Base-by-base conservation (phyloP, 2,797 vertebrate species). In the Tapirus indicus region DNA sequence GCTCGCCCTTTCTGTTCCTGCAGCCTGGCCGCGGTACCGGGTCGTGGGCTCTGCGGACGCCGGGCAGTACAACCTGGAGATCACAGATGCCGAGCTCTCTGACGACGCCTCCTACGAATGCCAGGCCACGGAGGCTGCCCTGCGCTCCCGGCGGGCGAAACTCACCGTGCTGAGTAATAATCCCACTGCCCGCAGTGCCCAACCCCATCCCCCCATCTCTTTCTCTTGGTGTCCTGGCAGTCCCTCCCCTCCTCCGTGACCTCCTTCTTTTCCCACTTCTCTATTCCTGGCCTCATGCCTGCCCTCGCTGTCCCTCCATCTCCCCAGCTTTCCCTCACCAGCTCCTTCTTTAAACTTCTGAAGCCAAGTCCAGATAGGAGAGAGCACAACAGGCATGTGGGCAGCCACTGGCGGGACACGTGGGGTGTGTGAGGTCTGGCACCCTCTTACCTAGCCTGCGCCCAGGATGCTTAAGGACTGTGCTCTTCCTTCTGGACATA, bases 11-110 rank as follows among this genome's bases (percentile, higher is more conserved):
- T 94, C 82, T 90, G 64, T 95, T 62, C 79, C 89, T 72, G 49
- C 98, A 99, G 99, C 99, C 25, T 99, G 99, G 99, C 99, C 99
- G 0, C 98, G 99, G 96, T 99, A 99, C 95, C 99, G 99, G 0
- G 98, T 99, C 23, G 98, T 99, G 86, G 99, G 99, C 52, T 99
- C 99, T 8, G 98, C 99, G 0, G 99, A 99, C 12, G 99, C 99
- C 0, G 99, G 99, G 7, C 99, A 99, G 98, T 99, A 99, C 99
- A 99, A 99, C 99, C 98, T 99, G 99, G 99, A 99, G 99, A 99
- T 99, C 98, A 99, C 98, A 12, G 98, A 99, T 0, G 99, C 99
- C 0, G 99, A 99, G 96, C 99, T 99, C 62, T 99, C 99, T 0
- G 99, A 99, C 35, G 99, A 99, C 74, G 99, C 99, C 4, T 98